A percentile compares a stretch with the other conserved stretches of the same genome.
phyloP scores from a whole-genome alignment of 2,113 vertebrate genomes.

The Spheniscus mendiculus region DNA sequence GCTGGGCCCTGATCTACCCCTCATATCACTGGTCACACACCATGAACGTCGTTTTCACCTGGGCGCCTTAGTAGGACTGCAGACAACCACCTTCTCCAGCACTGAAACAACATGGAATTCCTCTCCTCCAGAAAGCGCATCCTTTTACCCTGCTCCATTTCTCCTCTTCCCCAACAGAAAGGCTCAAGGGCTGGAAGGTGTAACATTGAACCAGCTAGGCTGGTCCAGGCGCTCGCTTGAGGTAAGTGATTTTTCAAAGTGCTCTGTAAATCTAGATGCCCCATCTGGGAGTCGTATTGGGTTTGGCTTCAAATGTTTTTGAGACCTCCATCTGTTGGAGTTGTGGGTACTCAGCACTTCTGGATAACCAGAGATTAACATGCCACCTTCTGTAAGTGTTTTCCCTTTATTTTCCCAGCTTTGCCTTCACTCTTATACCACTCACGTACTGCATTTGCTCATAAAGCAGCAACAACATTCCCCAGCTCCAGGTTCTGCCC shows the following conservation, averaged over 20 bases:
- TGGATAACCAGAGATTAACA: background rate
- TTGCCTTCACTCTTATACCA: background rate
- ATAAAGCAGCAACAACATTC: background rate
- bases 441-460: background rate
- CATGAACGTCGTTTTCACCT: background rate
- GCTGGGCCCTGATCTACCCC: background rate
- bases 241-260: background rate
- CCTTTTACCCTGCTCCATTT: background rate
- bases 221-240: background rate
- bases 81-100: background rate
- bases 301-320: background rate
- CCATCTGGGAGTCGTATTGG: background rate
- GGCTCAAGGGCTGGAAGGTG: background rate
- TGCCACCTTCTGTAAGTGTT: background rate
- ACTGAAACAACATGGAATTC: background rate
- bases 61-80: background rate
- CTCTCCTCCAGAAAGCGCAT: background rate
- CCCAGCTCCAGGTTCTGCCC: background rate
- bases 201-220: background rate
- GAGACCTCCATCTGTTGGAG: background rate
- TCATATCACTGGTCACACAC: background rate
- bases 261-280: background rate
- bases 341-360: background rate
- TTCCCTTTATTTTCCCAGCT: background rate
- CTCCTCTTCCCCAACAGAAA: background rate